A percentile compares a stretch with the other conserved stretches of the same genome.
Conservation (phyloP, 2,797 vertebrate genomes). For the Sebastes kiyomatsui region DNA sequence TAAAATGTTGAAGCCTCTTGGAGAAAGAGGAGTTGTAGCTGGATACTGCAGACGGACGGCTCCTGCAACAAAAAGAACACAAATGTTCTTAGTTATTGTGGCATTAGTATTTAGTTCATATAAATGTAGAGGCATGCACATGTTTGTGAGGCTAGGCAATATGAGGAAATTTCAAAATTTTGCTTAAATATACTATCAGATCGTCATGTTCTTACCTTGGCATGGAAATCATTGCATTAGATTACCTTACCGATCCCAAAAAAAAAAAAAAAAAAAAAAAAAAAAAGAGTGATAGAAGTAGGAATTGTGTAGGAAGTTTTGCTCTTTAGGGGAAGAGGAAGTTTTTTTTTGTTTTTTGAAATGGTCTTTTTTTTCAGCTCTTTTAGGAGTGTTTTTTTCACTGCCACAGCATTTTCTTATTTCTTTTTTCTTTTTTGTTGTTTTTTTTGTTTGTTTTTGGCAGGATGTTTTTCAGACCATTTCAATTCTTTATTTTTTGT, state of each 20-base stretch:
- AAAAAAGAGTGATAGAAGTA: not conserved
- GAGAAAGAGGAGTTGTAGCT: not conserved
- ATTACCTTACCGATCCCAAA: conserved; percentile 53
- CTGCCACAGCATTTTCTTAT: conserved; percentile 50
- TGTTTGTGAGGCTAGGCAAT: not conserved
- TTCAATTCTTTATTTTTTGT: conserved; percentile 97
- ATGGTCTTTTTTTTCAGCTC: conserved; percentile 75
- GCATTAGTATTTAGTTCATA: accelerated
- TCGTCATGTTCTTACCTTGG: conserved; percentile 53
- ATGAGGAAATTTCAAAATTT: accelerated
- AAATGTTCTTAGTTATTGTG: not conserved
- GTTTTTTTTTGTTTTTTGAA: conserved; percentile 77
- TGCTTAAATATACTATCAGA: not conserved
- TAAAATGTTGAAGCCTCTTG: not conserved
- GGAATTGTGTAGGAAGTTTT: conserved; percentile 73
- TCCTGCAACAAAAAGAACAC: conserved; percentile 49
- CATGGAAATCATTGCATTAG: not conserved
- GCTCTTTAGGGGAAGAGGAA: conserved; percentile 92
- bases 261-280: not conserved
- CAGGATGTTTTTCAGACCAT: conserved; percentile 90
- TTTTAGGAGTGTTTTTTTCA: conserved; percentile 64
- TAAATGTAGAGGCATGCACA: not conserved
- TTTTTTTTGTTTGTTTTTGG: conserved; percentile 66
- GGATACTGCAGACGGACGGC: not conserved
- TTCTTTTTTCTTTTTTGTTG: conserved; percentile 62